phyloP scores from a whole-genome alignment of 1,140 invertebrate genomes.

The Calephelis nemesis region DNA sequence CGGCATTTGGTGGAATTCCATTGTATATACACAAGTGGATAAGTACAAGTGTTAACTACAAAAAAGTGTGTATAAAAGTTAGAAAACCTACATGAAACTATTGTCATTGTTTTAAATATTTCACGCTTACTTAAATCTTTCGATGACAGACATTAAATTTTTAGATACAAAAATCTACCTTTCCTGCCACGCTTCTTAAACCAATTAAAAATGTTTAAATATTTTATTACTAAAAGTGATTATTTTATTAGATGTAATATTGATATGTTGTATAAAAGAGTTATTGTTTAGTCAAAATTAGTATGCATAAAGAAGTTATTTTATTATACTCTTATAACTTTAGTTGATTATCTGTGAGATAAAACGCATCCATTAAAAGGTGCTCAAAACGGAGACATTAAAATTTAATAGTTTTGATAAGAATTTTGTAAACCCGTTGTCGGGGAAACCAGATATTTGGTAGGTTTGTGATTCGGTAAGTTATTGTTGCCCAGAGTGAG shows the following conservation, averaged over 20 bases:
- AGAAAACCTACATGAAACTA: too few relatives aligned
- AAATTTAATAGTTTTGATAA: constrained; percentile 44
- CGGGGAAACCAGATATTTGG: constrained; percentile 36
- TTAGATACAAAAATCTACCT: too few relatives aligned
- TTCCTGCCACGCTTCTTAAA: too few relatives aligned
- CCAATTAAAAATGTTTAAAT: too few relatives aligned
- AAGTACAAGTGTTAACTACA: too few relatives aligned
- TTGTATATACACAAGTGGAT: too few relatives aligned
- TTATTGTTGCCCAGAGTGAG: constrained; percentile 44
- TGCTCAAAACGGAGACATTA: constrained; percentile 44
- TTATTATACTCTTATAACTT: constrained; percentile 7
- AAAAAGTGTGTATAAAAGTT: too few relatives aligned
- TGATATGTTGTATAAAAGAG: neutral
- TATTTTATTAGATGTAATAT: neutral
- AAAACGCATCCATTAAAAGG: constrained; percentile 34
- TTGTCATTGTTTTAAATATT: too few relatives aligned
- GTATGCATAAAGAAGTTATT: neutral
- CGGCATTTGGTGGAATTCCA: too few relatives aligned
- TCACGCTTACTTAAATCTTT: too few relatives aligned
- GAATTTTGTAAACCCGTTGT: constrained; percentile 38
- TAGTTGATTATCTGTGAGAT: constrained; percentile 5
- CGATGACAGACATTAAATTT: too few relatives aligned
- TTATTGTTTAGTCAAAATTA: constrained; percentile 5
- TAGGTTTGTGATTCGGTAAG: constrained; percentile 41
- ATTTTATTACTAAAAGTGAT: too few relatives aligned